Percentiles rank a stretch among this genome's conserved stretches.
These are phyloP conservation scores for Ceuthmochares aereus DNA, from an alignment of 2,113 vertebrate species.

Conservation along the genomic window DNA sequence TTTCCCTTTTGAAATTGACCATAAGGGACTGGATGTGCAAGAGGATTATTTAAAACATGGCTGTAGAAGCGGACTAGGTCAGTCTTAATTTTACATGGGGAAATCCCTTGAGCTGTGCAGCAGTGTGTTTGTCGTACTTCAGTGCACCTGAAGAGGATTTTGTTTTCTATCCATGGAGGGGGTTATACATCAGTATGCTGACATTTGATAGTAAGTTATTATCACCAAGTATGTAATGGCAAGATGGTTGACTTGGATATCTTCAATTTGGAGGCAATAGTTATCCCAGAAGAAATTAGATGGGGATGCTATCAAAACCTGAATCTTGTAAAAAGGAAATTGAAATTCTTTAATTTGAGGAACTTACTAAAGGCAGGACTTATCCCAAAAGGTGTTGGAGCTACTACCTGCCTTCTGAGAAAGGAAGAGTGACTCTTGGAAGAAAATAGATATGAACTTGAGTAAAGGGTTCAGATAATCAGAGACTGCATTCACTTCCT, in stretches of 20 bases:
- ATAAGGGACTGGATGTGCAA: accelerated
- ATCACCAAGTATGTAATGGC: no score
- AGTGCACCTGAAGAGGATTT: background rate
- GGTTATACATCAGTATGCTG: background rate
- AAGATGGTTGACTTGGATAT: background rate
- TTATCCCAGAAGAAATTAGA: background rate
- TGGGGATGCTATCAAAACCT: background rate
- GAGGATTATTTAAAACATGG: background rate
- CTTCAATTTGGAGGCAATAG: background rate
- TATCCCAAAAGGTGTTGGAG: background rate
- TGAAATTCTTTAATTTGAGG: background rate
- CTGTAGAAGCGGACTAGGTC: background rate
- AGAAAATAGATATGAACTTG: no score
- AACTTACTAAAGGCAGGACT: background rate
- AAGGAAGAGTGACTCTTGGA: background rate
- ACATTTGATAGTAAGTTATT: background rate
- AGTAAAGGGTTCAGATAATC: background rate
- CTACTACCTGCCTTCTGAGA: background rate
- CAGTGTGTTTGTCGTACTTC: background rate
- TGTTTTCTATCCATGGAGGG: background rate
- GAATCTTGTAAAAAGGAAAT: background rate
- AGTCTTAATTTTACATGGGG: background rate
- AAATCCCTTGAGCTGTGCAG: background rate
- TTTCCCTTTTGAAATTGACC: background rate
- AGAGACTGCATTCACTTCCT: background rate